Percentiles rank a stretch among this genome's conserved stretches.
These are phyloP conservation scores for Stenotaenia linearis DNA, from an alignment of 2,888 invertebrate genomes.

Conservation along the genomic window DNA sequence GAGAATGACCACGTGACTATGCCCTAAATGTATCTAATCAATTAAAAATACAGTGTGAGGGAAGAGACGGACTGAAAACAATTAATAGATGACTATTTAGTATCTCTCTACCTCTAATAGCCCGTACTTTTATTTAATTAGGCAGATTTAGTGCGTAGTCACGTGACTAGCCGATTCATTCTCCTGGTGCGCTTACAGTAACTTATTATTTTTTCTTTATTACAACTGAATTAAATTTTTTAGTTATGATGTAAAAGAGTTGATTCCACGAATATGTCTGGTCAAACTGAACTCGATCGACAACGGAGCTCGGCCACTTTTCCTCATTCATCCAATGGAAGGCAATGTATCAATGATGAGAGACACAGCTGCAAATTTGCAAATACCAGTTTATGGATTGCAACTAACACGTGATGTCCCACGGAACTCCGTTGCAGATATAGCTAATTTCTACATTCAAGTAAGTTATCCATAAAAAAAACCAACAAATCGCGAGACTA, in stretches of 20 bases:
- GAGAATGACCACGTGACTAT: too few species aligned
- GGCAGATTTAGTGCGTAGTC: too few species aligned
- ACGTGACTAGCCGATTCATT: too few species aligned
- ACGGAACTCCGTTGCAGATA: constrained; percentile 60
- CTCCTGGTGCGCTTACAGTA: too few species aligned
- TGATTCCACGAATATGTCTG: constrained; percentile 45
- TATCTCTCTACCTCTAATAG: too few species aligned
- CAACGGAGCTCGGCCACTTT: constrained; percentile 44
- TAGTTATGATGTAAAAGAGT: constrained; percentile 34
- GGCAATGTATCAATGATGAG: constrained; percentile 69
- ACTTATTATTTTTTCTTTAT: too few species aligned
- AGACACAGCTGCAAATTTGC: constrained; percentile 64
- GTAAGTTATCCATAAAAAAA: constrained; percentile 39
- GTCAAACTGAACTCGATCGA: constrained; percentile 54
- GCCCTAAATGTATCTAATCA: too few species aligned
- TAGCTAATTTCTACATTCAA: constrained; percentile 56
- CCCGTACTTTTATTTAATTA: too few species aligned
- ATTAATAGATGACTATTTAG: too few species aligned
- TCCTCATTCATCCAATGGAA: constrained; percentile 78
- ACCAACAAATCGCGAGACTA: neutral
- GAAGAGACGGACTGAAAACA: too few species aligned
- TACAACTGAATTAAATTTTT: neutral
- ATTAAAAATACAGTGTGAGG: too few species aligned
- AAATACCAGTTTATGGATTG: constrained; percentile 73
- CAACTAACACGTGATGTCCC: constrained; percentile 78